Conservation (phyloP, 1,140 invertebrate species). For the Tetranychus cinnabarinus region DNA sequence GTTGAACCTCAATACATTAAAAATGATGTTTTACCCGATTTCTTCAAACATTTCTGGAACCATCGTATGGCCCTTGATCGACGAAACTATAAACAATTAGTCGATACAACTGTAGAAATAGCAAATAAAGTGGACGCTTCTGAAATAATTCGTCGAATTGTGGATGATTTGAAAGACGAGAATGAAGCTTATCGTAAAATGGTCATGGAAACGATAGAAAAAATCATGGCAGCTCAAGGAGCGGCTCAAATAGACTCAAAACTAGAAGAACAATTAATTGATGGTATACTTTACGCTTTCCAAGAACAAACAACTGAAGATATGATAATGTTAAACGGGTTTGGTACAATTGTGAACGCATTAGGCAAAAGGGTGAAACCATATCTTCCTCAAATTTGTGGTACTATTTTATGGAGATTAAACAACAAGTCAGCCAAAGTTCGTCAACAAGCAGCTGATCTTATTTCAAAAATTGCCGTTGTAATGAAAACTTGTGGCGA, state of each 20-base stretch:
- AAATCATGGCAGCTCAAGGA: constrained; percentile 87
- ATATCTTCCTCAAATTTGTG: constrained; percentile 96
- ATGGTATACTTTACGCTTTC: constrained; percentile 97
- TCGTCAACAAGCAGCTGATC: constrained; percentile 92
- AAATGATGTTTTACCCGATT: constrained; percentile 93
- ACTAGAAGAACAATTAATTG: constrained; percentile 93
- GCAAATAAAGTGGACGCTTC: constrained; percentile 97
- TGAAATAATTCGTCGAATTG: constrained; percentile 93
- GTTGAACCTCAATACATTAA: constrained; percentile 98
- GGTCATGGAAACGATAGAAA: constrained; percentile 99
- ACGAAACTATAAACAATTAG: constrained; percentile 87
- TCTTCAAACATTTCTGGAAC: constrained; percentile 99
- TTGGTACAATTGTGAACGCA: constrained; percentile 95
- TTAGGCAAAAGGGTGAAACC: constrained; percentile 90
- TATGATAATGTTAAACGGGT: constrained; percentile 98
- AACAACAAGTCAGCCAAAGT: constrained; percentile 99
- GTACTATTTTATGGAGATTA: constrained; percentile 94
- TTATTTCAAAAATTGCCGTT: constrained; percentile 90
- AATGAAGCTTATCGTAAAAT: constrained; percentile 99
- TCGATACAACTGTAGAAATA: constrained; percentile 98
- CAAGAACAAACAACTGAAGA: constrained; percentile 99
- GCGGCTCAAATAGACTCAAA: constrained; percentile 92
- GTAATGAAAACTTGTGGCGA: constrained; percentile 99
- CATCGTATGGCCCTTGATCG: constrained; percentile 96
- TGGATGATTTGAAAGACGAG: constrained; percentile 97